Evolutionary conservation across 2,113 vertebrate genomes (phyloP).

Genomic region (Sorex araneus): DNA sequence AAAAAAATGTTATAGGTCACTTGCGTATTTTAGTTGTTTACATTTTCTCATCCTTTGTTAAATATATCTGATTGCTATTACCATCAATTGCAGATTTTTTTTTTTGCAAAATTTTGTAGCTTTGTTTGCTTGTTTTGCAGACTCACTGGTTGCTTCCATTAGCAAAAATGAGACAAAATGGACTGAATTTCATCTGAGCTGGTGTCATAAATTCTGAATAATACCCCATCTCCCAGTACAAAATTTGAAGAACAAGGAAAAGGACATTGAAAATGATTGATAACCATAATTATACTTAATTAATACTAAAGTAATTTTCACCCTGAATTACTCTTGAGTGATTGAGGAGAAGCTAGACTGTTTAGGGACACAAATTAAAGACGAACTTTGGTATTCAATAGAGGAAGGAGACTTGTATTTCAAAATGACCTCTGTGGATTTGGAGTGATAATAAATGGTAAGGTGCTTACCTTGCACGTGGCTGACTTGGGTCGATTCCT

Average conservation of each 20-base stretch:
- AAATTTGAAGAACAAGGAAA: not conserved
- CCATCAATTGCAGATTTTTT: not conserved
- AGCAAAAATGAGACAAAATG: slow-evolving; percentile 3
- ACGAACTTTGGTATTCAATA: not conserved
- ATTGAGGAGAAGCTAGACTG: not conserved
- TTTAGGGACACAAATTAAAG: not conserved
- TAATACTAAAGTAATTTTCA: not conserved
- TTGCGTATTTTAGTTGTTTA: not conserved
- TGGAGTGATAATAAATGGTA: no score
- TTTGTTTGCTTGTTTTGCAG: no score
- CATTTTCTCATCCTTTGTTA: not conserved
- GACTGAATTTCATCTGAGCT: not conserved
- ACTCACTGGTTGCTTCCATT: not conserved
- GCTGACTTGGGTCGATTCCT: no score
- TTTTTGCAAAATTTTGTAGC: no score
- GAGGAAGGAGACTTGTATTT: not conserved
- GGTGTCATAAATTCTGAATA: not conserved
- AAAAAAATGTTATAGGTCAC: not conserved
- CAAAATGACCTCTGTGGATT: not conserved
- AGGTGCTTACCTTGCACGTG: no score
- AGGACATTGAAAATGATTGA: not conserved
- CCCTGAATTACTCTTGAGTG: not conserved
- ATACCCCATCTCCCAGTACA: not conserved
- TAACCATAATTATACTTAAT: not conserved
- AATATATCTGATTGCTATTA: slow-evolving; percentile 19